These are phyloP conservation scores for Arctocebus calabarensis DNA, from an alignment of 2,797 vertebrate species.

Conservation along the genomic window DNA sequence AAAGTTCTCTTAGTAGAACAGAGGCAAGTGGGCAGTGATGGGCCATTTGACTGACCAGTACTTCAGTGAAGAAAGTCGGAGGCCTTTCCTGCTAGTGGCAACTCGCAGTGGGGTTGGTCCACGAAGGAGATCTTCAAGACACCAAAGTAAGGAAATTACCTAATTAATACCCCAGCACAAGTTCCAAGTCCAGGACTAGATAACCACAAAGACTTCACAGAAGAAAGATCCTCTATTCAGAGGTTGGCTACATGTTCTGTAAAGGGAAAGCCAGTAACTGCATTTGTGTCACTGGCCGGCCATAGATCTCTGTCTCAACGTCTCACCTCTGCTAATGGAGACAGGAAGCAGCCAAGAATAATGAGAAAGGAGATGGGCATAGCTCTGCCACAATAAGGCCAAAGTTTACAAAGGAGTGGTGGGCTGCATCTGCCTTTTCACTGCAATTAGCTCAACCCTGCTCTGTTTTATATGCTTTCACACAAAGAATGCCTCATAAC, in stretches of 20 bases:
- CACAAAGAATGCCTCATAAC: not conserved
- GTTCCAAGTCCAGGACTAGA: not conserved
- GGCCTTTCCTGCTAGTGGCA: not conserved
- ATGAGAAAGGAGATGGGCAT: not conserved
- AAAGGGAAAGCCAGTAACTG: not conserved
- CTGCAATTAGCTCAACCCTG: not conserved
- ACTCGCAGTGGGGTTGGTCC: not conserved
- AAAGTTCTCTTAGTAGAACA: not conserved
- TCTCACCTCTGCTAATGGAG: not conserved
- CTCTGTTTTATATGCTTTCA: not conserved
- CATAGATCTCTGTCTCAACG: not conserved
- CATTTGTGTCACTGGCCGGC: not conserved
- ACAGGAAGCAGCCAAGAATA: not conserved
- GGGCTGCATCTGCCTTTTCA: not conserved
- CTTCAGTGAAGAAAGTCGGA: not conserved
- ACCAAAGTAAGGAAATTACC: not conserved
- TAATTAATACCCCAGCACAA: slow-evolving; percentile 8
- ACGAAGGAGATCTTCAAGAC: not conserved
- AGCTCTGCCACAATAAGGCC: not conserved
- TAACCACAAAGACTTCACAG: not conserved
- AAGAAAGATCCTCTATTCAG: not conserved
- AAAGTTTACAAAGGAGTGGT: not conserved
- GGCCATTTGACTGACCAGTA: not conserved
- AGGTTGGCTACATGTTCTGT: not conserved
- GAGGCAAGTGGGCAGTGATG: not conserved